Conservation (phyloP, 1,140 invertebrate species). For the Aplysia californica region DNA sequence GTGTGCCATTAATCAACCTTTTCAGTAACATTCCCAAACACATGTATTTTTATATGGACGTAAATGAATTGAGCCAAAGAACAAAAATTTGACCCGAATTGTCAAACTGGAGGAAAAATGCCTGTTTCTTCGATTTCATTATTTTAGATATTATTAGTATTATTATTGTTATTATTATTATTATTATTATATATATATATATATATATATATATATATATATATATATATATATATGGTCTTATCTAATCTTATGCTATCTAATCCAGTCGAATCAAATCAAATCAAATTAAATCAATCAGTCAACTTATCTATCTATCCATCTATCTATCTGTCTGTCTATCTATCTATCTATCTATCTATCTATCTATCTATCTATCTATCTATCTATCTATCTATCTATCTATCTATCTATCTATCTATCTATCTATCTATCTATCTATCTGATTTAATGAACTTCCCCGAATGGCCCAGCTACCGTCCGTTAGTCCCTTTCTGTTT, state of each 20-base stretch:
- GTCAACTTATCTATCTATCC: background rate
- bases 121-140: too few species aligned
- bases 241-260: background rate
- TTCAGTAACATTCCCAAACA: background rate
- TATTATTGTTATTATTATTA: too few species aligned
- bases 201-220: constrained; percentile 1
- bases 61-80: too few species aligned
- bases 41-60: too few species aligned
- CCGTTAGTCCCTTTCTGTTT: too few species aligned
- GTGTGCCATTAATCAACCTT: background rate
- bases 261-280: background rate
- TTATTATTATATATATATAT: too few species aligned
- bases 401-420: background rate
- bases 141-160: too few species aligned
- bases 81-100: too few species aligned
- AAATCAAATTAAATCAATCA: background rate
- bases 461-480: too few species aligned
- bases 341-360: background rate
- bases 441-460: too few species aligned
- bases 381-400: background rate
- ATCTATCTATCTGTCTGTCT: background rate
- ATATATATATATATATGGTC: background rate
- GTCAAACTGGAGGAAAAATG: too few species aligned
- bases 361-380: background rate
- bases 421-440: background rate